Conservation (phyloP, 2,888 invertebrate species). For the Deilephila elpenor region DNA sequence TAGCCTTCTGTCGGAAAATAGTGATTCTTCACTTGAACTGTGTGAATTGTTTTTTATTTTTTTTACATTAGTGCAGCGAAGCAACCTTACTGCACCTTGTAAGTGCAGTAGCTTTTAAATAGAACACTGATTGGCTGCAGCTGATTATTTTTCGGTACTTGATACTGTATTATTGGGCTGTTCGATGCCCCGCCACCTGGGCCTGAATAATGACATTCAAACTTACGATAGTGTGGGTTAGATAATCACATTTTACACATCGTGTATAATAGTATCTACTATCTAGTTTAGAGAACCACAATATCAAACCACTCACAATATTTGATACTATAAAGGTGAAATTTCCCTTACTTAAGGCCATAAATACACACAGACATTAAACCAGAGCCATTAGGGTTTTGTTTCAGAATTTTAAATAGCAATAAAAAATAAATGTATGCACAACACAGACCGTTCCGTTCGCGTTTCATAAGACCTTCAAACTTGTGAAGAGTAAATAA, state of each 20-base stretch:
- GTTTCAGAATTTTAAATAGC: slow-evolving; percentile 28
- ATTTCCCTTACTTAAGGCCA: not conserved
- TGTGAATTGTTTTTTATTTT: not conserved
- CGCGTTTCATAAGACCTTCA: slow-evolving; percentile 27
- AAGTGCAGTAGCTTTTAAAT: no score
- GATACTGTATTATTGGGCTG: no score
- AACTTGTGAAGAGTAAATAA: slow-evolving; percentile 37
- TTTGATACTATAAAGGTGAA: not conserved
- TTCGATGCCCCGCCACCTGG: no score
- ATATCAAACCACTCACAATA: no score
- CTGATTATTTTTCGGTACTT: no score
- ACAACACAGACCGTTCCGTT: slow-evolving; percentile 20
- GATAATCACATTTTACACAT: no score
- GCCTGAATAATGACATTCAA: no score
- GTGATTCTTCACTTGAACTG: not conserved
- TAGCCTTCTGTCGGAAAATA: not conserved
- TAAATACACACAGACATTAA: slow-evolving; percentile 7
- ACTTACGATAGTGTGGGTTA: no score
- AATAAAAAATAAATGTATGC: slow-evolving; percentile 25
- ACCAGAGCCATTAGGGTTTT: slow-evolving; percentile 18
- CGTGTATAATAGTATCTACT: no score
- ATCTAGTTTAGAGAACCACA: no score
- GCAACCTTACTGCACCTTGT: no score
- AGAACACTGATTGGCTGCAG: no score
- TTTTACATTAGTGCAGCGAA: not conserved